Evolutionary conservation across 2,888 invertebrate genomes (phyloP), one percentile per base, ranked within the genome.

Genomic region (Odontothrips loti): DNA sequence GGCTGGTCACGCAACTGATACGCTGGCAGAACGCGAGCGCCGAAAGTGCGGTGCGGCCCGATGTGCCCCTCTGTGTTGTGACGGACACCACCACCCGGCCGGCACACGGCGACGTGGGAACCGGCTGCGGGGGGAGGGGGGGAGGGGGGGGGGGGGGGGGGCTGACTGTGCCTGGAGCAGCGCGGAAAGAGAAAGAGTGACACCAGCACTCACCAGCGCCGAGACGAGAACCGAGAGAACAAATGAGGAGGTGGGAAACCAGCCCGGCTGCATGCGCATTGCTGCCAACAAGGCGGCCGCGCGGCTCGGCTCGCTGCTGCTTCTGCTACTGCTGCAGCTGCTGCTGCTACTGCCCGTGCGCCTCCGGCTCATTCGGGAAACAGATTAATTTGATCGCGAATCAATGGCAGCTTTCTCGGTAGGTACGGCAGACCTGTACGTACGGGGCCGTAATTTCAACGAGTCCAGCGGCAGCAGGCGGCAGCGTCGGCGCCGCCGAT

Each of bases 391-490:
- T 58, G 58, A 9, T 20, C 58, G 20, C 51, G n/a, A 75, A 75
- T 75, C 68, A 27, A 75, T 75, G 68, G 68, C 68, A 27, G 23
- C 68, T 75, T 75, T 75, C 68, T 75, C 68, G 68, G 27, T 27
- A 75, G 27, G 68, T 27, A 2, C 34, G 34, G 34, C 34, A 2
- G 34, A 6, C 34, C 34, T 43, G 34, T 43, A 43, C 34, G 34
- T 43, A 58, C n/a, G 58, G n/a, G 58, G 17, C 58, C 58, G 58
- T 58, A 58, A 58, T 58, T 58, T 58, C 58, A 58, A 58, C 6
- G 8, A 58, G 58, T 43, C 34, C 58, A 17, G 58, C 58, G 15
- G 58, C 58, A 15, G 58, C 51, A 6, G 15, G 58, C 58, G 58
- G 58, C 51, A 6, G 34, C 34, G 34, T 51, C 51, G 58, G 58